These are phyloP conservation scores for Arnoldichthys spilopterus DNA, from an alignment of 2,797 vertebrate genomes.

Conservation along the genomic window DNA sequence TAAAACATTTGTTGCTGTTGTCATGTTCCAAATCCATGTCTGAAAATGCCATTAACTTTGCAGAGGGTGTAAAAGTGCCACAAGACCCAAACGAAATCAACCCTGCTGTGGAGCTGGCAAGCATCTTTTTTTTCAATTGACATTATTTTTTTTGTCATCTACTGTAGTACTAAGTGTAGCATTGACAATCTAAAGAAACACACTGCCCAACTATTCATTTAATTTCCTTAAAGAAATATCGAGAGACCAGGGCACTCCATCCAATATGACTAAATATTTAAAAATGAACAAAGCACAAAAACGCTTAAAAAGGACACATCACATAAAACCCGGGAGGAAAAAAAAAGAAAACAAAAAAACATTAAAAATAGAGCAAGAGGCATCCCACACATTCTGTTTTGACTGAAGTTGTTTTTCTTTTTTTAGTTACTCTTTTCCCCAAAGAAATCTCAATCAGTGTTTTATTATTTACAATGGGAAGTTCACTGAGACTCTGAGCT, in stretches of 20 bases:
- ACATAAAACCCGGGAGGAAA: conserved; percentile 62
- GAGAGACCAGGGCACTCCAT: conserved; percentile 79
- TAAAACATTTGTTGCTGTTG: conserved; percentile 73
- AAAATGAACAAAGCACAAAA: conserved; percentile 79
- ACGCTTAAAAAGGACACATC: conserved; percentile 77
- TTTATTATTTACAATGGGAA: conserved; percentile 96
- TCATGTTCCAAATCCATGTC: conserved; percentile 65
- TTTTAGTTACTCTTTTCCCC: conserved; percentile 75
- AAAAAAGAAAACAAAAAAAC: conserved; percentile 58
- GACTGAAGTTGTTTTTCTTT: conserved; percentile 57
- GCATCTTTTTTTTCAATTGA: conserved; percentile 84
- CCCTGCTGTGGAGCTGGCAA: conserved; percentile 93
- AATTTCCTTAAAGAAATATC: conserved; percentile 88
- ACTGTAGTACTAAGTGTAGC: conserved; percentile 88
- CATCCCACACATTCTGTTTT: conserved; percentile 89
- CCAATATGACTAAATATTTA: conserved; percentile 84
- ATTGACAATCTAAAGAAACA: conserved; percentile 90
- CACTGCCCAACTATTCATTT: conserved; percentile 88
- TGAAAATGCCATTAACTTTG: conserved; percentile 78
- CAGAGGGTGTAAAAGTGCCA: conserved; percentile 91
- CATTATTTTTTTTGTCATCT: conserved; percentile 86
- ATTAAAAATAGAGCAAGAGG: conserved; percentile 81
- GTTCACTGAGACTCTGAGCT: conserved; percentile 95
- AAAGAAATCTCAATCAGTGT: conserved; percentile 66
- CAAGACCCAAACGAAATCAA: conserved; percentile 95